A percentile compares a stretch with the other conserved stretches of the same genome.
Evolutionary conservation across 2,888 invertebrate genomes (phyloP).

Genomic region (Sericinus montela): DNA sequence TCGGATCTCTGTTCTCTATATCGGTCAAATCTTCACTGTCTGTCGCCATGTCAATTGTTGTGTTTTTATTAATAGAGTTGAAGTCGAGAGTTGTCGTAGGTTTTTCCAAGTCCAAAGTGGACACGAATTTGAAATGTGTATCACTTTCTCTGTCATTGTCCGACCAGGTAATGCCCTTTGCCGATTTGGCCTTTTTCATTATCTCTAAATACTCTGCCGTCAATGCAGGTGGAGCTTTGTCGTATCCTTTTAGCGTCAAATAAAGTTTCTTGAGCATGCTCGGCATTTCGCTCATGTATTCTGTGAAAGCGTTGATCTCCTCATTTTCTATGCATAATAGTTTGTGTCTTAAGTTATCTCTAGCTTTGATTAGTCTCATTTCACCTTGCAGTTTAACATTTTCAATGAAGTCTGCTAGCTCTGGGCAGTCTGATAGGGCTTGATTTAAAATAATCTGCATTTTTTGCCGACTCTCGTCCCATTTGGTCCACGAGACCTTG

Average conservation of each 20-base stretch:
- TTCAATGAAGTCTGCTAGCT: slow-evolving; percentile 44
- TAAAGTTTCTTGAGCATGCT: slow-evolving; percentile 78
- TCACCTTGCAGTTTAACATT: slow-evolving; percentile 47
- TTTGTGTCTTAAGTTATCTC: slow-evolving; percentile 53
- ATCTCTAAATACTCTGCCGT: slow-evolving; percentile 79
- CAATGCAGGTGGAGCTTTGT: slow-evolving; percentile 76
- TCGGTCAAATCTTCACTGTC: slow-evolving; percentile 62
- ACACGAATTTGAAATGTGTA: slow-evolving; percentile 49
- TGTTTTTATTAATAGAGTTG: slow-evolving; percentile 26
- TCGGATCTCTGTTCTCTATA: slow-evolving; percentile 49
- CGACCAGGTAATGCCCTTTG: slow-evolving; percentile 81
- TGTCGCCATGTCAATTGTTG: slow-evolving; percentile 44
- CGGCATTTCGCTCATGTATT: slow-evolving; percentile 74
- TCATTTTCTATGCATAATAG: slow-evolving; percentile 61
- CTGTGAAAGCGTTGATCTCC: slow-evolving; percentile 71
- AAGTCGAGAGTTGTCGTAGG: slow-evolving; percentile 37
- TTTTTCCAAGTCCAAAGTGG: slow-evolving; percentile 49
- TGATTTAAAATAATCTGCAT: slow-evolving; percentile 40
- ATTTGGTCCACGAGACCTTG: slow-evolving; percentile 45
- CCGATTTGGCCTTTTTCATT: slow-evolving; percentile 78
- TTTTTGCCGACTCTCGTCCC: slow-evolving; percentile 46
- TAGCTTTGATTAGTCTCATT: slow-evolving; percentile 57
- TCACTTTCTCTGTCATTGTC: slow-evolving; percentile 58
- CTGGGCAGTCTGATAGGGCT: slow-evolving; percentile 45
- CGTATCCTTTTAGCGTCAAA: slow-evolving; percentile 78